A percentile compares a stretch with the other conserved stretches of the same genome.
Evolutionary conservation across 37 sponge, comb jelly and placozoan genomes (phyloP).

Genomic region (Halisarca cf. caerulea): DNA sequence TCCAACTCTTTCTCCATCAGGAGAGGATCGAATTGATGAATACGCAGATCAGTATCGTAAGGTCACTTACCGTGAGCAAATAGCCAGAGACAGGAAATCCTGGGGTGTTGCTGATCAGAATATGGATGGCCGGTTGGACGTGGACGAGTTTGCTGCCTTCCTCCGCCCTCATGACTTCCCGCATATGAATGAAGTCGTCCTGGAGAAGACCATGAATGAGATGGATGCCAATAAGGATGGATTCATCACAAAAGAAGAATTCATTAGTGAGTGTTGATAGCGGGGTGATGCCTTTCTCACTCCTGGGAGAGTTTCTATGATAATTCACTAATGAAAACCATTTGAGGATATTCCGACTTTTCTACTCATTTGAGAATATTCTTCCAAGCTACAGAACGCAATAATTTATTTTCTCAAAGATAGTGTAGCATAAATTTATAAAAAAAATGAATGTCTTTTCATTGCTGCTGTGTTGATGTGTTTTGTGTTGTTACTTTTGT

Average conservation of each 20-base stretch:
- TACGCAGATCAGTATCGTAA: background rate
- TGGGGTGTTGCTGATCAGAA: slow-evolving; percentile 41
- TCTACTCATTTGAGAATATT: no score
- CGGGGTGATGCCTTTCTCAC: no score
- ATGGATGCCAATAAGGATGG: slow-evolving; percentile 29
- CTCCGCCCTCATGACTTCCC: slow-evolving; percentile 54
- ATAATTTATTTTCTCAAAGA: no score
- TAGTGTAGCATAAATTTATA: no score
- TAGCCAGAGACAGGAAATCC: slow-evolving; percentile 11
- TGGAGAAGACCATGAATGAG: slow-evolving; percentile 25
- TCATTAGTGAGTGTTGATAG: background rate
- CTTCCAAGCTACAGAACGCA: no score
- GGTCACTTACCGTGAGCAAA: slow-evolving; percentile 6
- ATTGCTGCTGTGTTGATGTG: no score
- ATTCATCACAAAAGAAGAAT: slow-evolving; percentile 15
- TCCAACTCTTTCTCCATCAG: background rate
- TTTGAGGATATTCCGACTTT: no score
- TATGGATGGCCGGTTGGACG: slow-evolving; percentile 19
- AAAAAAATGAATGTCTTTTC: no score
- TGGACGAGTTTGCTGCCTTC: slow-evolving; percentile 41
- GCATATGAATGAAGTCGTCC: slow-evolving; percentile 43
- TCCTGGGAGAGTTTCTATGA: no score
- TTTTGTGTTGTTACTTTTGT: no score
- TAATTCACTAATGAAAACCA: no score
- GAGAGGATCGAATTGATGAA: background rate